Base-by-base conservation (phyloP, 2,888 invertebrate species). In the Philaethria dido region DNA sequence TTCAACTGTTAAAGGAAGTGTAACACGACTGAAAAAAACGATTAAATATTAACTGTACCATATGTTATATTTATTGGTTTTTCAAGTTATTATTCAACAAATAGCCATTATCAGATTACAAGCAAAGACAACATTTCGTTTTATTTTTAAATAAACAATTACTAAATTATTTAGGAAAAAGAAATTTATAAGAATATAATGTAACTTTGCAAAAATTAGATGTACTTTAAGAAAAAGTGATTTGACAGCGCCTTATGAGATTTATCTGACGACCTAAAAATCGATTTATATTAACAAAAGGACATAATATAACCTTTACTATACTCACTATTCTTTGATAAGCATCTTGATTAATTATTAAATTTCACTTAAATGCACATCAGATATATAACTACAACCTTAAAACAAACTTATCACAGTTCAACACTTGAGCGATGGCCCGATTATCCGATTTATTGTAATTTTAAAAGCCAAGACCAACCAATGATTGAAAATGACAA, bases 1-100 rank as follows among this genome's bases (percentile, higher is more conserved):
- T 93, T 99, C 98, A 78, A 99, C 98, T 81, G 98, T 98, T 90
- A 99, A 95, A 85, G 98, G 98, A 91, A 99, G 95, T 88, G 98
- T 96, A 83, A 99, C 97, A 86, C 99, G 98, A 94, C 98, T 98
- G 95, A 85, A 95, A 95, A 89, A 83, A 74, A 70, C 62, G 50
- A 57, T 45, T 54, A 14, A 61, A 57, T 57, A 33, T 50, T 52
- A 62, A 66, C 33, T 60, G 63, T 64, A 48, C 66, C 68, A 69
- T 64, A 71, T 68, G 68, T 65, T 33, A n/a, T 25, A 61, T 36
- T 44, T 42, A 25, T 29, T 57, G 39, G 18, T 18, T 59, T n/a
- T 11, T 47, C 16, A 59, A 45, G 48, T 33, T 44, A 42, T 50
- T 62, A 47, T 57, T 20, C 18, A 39, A 45, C n/a, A 55, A 67